A percentile compares a stretch with the other conserved stretches of the same genome.
Evolutionary conservation across 1,140 invertebrate species (phyloP).

Genomic region (Carcinoscorpius rotundicauda): DNA sequence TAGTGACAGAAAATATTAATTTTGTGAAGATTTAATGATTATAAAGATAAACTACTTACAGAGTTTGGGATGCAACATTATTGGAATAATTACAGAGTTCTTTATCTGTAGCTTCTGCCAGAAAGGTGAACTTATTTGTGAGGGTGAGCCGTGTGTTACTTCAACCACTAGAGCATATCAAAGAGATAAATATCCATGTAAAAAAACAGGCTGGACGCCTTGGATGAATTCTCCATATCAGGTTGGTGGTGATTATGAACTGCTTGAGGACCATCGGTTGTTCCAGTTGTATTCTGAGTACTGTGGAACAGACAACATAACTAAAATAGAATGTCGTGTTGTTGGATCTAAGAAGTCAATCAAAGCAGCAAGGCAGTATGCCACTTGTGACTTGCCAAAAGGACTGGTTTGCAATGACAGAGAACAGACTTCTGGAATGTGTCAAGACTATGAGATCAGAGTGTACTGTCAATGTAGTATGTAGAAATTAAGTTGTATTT

Average conservation of each 20-base stretch:
- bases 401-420: constrained; percentile 33
- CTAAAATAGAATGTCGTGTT: constrained; percentile 57
- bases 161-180: constrained; percentile 23
- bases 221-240: constrained; percentile 48
- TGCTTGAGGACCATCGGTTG: constrained; percentile 2
- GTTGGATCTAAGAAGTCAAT: constrained; percentile 43
- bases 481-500: background rate
- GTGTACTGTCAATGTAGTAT: constrained; percentile 15
- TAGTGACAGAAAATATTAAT: too few species aligned
- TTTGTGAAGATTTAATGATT: too few species aligned
- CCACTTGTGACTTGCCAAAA: constrained; percentile 31
- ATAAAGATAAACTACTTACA: too few species aligned
- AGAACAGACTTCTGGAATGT: constrained; percentile 20
- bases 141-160: constrained; percentile 10
- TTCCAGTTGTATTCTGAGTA: constrained; percentile 27
- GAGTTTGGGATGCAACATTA: too few species aligned
- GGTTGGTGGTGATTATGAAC: constrained; percentile 14
- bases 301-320: constrained; percentile 47
- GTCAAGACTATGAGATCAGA: constrained; percentile 16
- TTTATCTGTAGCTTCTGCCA: constrained; percentile 14
- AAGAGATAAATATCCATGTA: constrained; percentile 35
- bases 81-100: background rate
- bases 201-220: constrained; percentile 50
- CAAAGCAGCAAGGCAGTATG: constrained; percentile 46
- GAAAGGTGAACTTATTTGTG: constrained; percentile 7